Conservation (phyloP, 2,113 vertebrate genomes). For the Forbesichthys agassizii region DNA sequence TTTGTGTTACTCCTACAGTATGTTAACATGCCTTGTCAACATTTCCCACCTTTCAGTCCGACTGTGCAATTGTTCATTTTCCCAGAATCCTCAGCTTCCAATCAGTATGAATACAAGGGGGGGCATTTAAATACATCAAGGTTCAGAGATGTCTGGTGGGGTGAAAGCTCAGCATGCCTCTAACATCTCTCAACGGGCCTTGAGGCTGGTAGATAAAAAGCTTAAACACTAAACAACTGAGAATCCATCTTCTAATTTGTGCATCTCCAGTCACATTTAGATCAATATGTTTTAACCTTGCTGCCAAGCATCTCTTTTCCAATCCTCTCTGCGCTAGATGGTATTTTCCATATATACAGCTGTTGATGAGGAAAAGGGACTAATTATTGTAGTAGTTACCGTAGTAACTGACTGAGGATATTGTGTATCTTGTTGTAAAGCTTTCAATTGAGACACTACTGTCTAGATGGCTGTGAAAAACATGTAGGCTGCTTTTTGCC, state of each 20-base stretch:
- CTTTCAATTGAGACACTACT: no score
- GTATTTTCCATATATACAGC: slow-evolving; percentile 27
- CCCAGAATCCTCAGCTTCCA: slow-evolving; percentile 48
- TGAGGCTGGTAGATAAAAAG: slow-evolving; percentile 74
- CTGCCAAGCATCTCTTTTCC: slow-evolving; percentile 62
- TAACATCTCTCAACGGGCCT: slow-evolving; percentile 69
- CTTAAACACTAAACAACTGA: slow-evolving; percentile 72
- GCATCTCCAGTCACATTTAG: slow-evolving; percentile 50
- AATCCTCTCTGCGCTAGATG: slow-evolving; percentile 47
- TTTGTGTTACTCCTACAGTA: not conserved
- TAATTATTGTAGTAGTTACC: not conserved
- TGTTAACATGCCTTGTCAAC: not conserved
- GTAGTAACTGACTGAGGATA: no score
- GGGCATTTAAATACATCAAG: slow-evolving; percentile 75
- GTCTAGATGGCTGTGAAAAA: not conserved
- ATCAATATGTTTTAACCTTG: slow-evolving; percentile 78
- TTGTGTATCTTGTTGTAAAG: no score
- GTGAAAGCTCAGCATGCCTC: slow-evolving; percentile 71
- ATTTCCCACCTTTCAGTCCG: slow-evolving; percentile 13
- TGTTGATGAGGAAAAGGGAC: slow-evolving; percentile 29
- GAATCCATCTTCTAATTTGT: slow-evolving; percentile 44
- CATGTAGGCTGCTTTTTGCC: slow-evolving; percentile 41
- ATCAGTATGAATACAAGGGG: slow-evolving; percentile 61
- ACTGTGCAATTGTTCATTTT: slow-evolving; percentile 45
- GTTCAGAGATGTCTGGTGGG: slow-evolving; percentile 65